Conservation (phyloP, 1,140 invertebrate species). For the Andrena cerasifolii region DNA sequence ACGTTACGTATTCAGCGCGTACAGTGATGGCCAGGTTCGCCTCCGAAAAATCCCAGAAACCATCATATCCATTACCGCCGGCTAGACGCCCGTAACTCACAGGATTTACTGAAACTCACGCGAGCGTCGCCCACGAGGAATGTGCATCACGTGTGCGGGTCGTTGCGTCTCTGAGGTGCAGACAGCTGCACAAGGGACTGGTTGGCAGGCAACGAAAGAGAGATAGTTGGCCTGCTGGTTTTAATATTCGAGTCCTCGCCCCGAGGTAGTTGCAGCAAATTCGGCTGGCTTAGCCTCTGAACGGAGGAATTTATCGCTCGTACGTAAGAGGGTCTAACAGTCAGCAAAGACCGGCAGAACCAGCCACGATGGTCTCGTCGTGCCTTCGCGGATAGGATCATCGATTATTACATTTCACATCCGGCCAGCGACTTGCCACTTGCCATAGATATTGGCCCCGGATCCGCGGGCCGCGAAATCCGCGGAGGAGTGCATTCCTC, state of each 20-base stretch:
- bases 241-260: constrained; percentile 47
- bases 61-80: background rate
- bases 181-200: background rate
- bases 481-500: constrained; percentile 20
- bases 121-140: constrained; percentile 29
- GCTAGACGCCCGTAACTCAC: background rate
- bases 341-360: background rate
- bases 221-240: background rate
- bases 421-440: too few species aligned
- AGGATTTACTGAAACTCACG: background rate
- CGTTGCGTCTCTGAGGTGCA: background rate
- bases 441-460: constrained; percentile 50
- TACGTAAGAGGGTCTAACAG: constrained; percentile 5
- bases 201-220: background rate
- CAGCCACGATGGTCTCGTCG: constrained; percentile 51
- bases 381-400: constrained; percentile 13
- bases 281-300: constrained; percentile 17
- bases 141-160: constrained; percentile 20
- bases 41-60: constrained; percentile 1
- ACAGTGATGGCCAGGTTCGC: background rate
- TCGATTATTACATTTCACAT: constrained; percentile 55
- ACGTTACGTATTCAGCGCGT: background rate
- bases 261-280: constrained; percentile 7
- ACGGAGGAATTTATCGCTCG: constrained; percentile 43
- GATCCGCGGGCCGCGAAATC: constrained; percentile 35